Evolutionary conservation across 1,140 invertebrate genomes (phyloP), one percentile per base, ranked within the genome.

Genomic region (Zaprionus gabonicus): DNA sequence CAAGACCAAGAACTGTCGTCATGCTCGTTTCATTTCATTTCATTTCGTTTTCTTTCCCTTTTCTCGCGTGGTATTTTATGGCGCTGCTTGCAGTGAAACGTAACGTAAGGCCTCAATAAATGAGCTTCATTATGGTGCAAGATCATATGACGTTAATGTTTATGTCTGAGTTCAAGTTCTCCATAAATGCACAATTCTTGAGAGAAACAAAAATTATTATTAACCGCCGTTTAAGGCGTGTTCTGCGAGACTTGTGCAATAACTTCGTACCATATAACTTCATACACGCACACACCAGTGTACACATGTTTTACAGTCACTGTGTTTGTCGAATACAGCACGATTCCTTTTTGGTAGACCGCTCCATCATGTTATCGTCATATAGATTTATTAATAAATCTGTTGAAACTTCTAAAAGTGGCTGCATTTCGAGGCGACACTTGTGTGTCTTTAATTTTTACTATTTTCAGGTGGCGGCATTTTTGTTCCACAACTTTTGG

Each of bases 341-440:
- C 41, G n/a, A 44, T 17, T 1, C 9, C 81, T 83, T 83, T 80
- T 83, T 73, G 36, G 81, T 77, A 76, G 78, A 51, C 38, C 49
- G 10, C 34, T 25, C 55, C 51, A 20, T 17, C 25, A 46, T 64
- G 31, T 25, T 31, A 53, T 69, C 60, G 71, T 78, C 67, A 71
- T 78, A 81, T 72, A 75, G 78, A 71, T 81, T 78, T 69, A 68
- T 63, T 59, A 55, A 49, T 49, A 49, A 17, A 51, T 51, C 10
- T 9, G n/a, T 38, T 46, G n/a, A 17, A 46, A 51, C 46, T 51
- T 25, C 20, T 34, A 12, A 51, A 25, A 20, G 25, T 51, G 46
- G 46, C 20, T 13, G 20, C 27, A 36, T 7, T 36, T 58, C 41
- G 41, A n/a, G 5, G n/a, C n/a, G 6, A 17, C 7, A n/a, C 15